A percentile compares a stretch with the other conserved stretches of the same genome.
phyloP scores from a whole-genome alignment of 2,797 vertebrate species.

The Lophius americanus region DNA sequence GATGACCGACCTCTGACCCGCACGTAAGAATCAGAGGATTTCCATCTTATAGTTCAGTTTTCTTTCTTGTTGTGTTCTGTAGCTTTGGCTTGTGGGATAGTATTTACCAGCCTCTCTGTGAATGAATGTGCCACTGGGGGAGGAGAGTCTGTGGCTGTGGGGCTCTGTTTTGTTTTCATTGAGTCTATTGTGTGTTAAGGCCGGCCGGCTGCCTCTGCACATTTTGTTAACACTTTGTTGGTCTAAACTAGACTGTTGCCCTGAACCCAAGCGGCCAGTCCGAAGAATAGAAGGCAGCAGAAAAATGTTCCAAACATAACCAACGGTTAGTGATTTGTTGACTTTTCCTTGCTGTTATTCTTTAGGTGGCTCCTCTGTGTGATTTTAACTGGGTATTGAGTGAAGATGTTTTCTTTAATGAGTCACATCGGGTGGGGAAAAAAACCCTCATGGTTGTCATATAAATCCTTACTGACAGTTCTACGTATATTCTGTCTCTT shows the following conservation, averaged over 20 bases:
- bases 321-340: conserved; percentile 12
- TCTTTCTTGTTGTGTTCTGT: background rate
- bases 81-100: background rate
- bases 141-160: conserved; percentile 29
- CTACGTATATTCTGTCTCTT: conserved; percentile 18
- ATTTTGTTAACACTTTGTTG: conserved; percentile 64
- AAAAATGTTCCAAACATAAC: conserved; percentile 22
- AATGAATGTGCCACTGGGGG: conserved; percentile 27
- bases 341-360: conserved; percentile 13
- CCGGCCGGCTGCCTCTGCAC: conserved; percentile 62
- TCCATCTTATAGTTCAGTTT: background rate
- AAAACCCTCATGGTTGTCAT: background rate
- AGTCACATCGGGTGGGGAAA: conserved; percentile 9
- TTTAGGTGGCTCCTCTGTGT: background rate
- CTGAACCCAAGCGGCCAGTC: conserved; percentile 22
- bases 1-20: no score
- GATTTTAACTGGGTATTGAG: conserved; percentile 44
- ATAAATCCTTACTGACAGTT: background rate
- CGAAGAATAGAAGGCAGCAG: conserved; percentile 28
- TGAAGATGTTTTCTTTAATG: conserved; percentile 22
- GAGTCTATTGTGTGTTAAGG: conserved; percentile 60
- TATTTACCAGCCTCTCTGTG: conserved; percentile 41
- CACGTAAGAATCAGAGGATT: background rate
- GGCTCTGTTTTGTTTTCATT: conserved; percentile 69
- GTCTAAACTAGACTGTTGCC: conserved; percentile 44